Base-by-base conservation (phyloP, 2,797 vertebrate species). In the Lacerta agilis region DNA sequence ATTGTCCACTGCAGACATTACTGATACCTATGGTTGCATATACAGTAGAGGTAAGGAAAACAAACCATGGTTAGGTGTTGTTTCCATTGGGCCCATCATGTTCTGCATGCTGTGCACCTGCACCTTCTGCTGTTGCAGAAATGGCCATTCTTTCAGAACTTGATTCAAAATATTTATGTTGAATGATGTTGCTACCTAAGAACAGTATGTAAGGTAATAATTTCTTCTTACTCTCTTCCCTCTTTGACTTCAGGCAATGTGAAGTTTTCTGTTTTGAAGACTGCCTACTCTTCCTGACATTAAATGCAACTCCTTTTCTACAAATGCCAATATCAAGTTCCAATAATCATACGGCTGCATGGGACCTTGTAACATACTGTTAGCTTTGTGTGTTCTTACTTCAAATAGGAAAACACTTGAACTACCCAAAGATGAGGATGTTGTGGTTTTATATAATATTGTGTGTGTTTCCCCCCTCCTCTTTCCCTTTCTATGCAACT, bases 401-500 rank as follows among this genome's bases (percentile, higher is more conserved):
- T 95, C 93, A 96, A 94, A 94, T 91, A 96, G 94, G 95, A 58
- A 95, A 94, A 96, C 92, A 95, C 97, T 86, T 97, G 96, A 95
- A 95, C 71, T 97, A 97, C 97, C 98, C 98, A 99, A 98, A 99
- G 98, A 99, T 88, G 49, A 97, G 96, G 95, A 95, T 95, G 95
- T 97, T 97, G 97, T 97, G 89, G 92, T 97, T 97, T 97, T 97
- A 94, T 97, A 94, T 97, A 96, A 95, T 95, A 96, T 95, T 95
- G 92, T 95, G 92, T 95, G 87, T 94, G 95, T 96, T 96, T 97
- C 97, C 96, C 85, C 61, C 97, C 93, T 97, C 96, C 96, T 97
- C 95, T 95, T 95, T 98, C 98, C 97, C 97, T 98, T 98, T 98
- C 98, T 99, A 99, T 99, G 99, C 99, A 99, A 98, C 93, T 99